A percentile compares a stretch with the other conserved stretches of the same genome.
phyloP scores from a whole-genome alignment of 1,140 invertebrate species.

The Halesus radiatus region DNA sequence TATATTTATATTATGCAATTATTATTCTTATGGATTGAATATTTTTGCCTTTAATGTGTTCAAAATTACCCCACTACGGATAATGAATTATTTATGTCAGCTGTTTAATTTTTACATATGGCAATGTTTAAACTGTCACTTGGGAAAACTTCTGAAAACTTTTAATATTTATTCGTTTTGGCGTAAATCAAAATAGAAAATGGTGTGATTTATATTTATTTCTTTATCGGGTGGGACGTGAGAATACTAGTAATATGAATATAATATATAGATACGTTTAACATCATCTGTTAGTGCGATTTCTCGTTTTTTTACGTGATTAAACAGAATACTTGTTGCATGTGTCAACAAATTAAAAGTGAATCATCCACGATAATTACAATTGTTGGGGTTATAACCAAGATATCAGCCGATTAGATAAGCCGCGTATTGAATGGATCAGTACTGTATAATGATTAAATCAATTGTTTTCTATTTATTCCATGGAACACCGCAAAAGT shows the following conservation, averaged over 20 bases:
- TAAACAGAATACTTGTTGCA: not conserved
- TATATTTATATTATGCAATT: too few relatives aligned
- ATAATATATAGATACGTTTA: not conserved
- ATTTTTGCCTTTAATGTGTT: not conserved
- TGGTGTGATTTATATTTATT: slow-evolving; percentile 4
- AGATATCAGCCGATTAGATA: not conserved
- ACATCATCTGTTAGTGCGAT: not conserved
- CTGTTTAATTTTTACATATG: not conserved
- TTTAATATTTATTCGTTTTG: not conserved
- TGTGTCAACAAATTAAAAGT: slow-evolving; percentile 21
- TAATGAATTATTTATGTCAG: not conserved
- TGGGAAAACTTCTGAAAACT: slow-evolving; percentile 1
- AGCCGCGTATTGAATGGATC: not conserved
- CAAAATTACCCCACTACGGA: not conserved
- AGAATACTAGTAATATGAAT: not conserved
- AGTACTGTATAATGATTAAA: not conserved
- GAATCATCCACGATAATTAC: not conserved
- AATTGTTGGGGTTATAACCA: not conserved
- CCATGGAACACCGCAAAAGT: not conserved
- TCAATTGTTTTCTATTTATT: not conserved
- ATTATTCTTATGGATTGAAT: too few relatives aligned
- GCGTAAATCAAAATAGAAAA: slow-evolving; percentile 14
- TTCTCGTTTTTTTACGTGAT: not conserved
- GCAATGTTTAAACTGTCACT: slow-evolving; percentile 12
- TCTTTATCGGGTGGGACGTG: not conserved